Evolutionary conservation across 2,797 vertebrate species (phyloP).

Genomic region (Synanceia verrucosa): DNA sequence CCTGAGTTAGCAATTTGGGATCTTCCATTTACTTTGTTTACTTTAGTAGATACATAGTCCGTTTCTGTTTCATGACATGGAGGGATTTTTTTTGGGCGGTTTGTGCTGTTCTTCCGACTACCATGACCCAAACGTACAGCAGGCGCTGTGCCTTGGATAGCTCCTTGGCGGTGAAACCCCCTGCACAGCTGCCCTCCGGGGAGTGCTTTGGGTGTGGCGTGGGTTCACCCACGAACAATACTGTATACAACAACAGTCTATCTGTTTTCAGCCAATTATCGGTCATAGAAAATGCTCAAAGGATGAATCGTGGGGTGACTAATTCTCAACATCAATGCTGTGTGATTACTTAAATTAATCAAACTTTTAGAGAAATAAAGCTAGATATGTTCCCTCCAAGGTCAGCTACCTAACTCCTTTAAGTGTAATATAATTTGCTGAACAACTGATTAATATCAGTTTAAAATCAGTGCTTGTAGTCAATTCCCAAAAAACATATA

Average conservation of each 20-base stretch:
- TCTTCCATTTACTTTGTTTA: constrained; percentile 15
- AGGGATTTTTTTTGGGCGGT: neutral
- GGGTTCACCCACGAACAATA: constrained; percentile 69
- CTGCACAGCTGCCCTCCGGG: constrained; percentile 53
- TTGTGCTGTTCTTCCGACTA: constrained; percentile 32
- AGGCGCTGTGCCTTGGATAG: constrained; percentile 20
- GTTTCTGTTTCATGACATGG: neutral
- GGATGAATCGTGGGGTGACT: neutral
- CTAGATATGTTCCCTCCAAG: neutral
- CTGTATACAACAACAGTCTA: neutral
- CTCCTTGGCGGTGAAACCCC: constrained; percentile 60
- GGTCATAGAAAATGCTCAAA: neutral
- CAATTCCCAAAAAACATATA: neutral
- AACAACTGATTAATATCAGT: constrained; percentile 11
- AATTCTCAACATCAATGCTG: neutral
- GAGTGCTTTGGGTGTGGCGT: constrained; percentile 77
- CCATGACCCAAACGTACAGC: neutral
- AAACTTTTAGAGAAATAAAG: neutral
- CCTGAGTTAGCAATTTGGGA: neutral
- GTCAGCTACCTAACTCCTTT: neutral
- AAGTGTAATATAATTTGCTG: constrained; percentile 9
- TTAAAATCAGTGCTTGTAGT: neutral
- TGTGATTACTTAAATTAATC: neutral
- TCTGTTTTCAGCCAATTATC: neutral
- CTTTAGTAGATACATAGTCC: neutral